Percentiles rank a stretch among this genome's conserved stretches.
These are phyloP conservation scores for Drosophila ustulata DNA, from an alignment of 2,888 invertebrate genomes.

Conservation along the genomic window DNA sequence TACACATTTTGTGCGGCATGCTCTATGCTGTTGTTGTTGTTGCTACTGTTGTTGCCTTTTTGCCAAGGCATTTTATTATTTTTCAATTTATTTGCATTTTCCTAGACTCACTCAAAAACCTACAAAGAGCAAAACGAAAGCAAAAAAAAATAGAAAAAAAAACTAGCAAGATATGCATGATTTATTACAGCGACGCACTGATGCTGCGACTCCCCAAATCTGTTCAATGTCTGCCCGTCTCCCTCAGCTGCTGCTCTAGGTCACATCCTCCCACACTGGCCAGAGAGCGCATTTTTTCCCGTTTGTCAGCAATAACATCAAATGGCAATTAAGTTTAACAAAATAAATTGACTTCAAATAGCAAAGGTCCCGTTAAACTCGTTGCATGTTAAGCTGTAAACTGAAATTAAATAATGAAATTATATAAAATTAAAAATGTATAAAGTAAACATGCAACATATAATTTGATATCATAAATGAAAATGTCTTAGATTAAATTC, in stretches of 20 bases:
- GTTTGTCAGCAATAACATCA: background rate
- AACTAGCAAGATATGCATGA: constrained; percentile 42
- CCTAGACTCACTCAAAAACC: constrained; percentile 22
- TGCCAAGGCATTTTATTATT: constrained; percentile 67
- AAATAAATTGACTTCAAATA: background rate
- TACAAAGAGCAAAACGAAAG: background rate
- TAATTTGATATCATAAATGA: too few relatives aligned
- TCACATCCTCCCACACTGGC: constrained; percentile 1
- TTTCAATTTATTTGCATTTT: constrained; percentile 75
- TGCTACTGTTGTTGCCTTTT: constrained; percentile 36
- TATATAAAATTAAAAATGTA: too few relatives aligned
- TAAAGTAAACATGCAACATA: too few relatives aligned
- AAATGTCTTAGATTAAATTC: too few relatives aligned
- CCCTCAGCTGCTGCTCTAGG: background rate
- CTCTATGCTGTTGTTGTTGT: constrained; percentile 11
- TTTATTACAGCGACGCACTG: constrained; percentile 48
- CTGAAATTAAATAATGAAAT: too few relatives aligned
- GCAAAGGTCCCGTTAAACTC: background rate
- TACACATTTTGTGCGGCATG: constrained; percentile 67
- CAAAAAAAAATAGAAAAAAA: constrained; percentile 17
- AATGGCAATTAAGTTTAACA: background rate
- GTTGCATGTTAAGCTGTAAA: too few relatives aligned
- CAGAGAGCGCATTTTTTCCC: background rate
- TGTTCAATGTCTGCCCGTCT: constrained; percentile 16
- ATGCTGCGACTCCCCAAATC: constrained; percentile 21